Base-by-base conservation (phyloP, 2,888 invertebrate species). In the Melanophora roralis region DNA sequence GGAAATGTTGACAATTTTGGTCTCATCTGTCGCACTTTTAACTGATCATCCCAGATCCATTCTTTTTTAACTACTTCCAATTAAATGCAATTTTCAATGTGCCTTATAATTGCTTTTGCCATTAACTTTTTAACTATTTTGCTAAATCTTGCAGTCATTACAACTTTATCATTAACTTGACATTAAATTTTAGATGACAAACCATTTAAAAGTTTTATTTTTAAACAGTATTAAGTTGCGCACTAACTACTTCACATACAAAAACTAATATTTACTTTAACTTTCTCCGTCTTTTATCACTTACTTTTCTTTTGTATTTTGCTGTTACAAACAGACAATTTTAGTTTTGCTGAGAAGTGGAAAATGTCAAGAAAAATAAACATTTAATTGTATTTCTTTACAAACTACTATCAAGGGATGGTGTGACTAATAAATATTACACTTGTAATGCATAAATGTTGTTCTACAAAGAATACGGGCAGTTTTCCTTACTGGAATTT, bases 141-240 rank as follows among this genome's bases (percentile, higher is more conserved):
- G 5, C 2, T 23, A 21, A 7, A 27, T 0, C n/a, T 43, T 59
- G 27, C 49, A n/a, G 16, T 19, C 49, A 69, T 38, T 49, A 49
- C n/a, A n/a, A 59, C 9, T 23, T 6, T 45, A 23, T 49, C 11
- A 51, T 36, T 43, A 43, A 51, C 32, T 53, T 53, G 12, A 53
- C 43, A 72, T 23, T 34, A 53, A 72, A 36, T 12, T 34, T 21
- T 53, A 43, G 21, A 62, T 62, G 71, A 62, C 51, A 72, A n/a
- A 23, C 62, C 43, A 62, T 72, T 72, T 53, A 62, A 62, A 72
- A 72, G 53, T 72, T 71, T 71, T 51, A 71, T 72, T 62, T 40
- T 11, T 36, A 62, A 72, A 72, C 47, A 38, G 7, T 45, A 60
- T 21, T 32, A 14, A 53, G 34, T 62, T 51, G 11, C 21, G 12